Conservation (phyloP, 2,888 invertebrate genomes). For the Phrixothrix hirtus region DNA sequence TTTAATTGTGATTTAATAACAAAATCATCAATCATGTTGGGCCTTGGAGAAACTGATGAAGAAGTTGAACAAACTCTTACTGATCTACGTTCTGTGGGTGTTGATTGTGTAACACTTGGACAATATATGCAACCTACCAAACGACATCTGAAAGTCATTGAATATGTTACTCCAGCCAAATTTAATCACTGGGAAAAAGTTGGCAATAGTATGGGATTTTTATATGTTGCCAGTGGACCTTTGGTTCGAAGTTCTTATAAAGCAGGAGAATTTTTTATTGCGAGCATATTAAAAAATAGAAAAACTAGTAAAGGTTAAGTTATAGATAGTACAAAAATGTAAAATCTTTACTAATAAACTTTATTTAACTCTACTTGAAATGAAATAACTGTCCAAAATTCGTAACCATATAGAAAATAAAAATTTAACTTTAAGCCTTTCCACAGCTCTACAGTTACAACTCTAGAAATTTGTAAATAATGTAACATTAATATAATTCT, state of each 20-base stretch:
- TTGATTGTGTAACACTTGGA: conserved; percentile 95
- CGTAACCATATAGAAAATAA: no score
- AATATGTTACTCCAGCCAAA: conserved; percentile 95
- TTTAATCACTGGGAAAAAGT: conserved; percentile 83
- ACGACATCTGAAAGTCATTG: conserved; percentile 88
- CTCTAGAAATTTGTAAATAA: no score
- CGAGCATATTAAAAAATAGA: conserved; percentile 73
- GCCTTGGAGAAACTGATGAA: conserved; percentile 87
- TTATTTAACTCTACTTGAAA: no score
- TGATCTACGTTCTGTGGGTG: conserved; percentile 79
- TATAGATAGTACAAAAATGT: no score
- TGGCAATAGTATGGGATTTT: conserved; percentile 85
- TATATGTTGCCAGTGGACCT: conserved; percentile 97
- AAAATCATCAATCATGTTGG: conserved; percentile 98
- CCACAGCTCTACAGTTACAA: no score
- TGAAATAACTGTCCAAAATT: no score
- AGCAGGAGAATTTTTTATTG: conserved; percentile 94
- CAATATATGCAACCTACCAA: conserved; percentile 99
- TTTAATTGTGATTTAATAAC: conserved; percentile 84
- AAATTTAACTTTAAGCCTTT: no score
- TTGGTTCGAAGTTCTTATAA: conserved; percentile 95
- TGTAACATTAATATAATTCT: no score
- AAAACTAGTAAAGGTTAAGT: conserved; percentile 52
- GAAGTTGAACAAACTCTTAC: conserved; percentile 85
- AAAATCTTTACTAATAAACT: no score